These are phyloP conservation scores for Dynastes maya DNA, from an alignment of 2,888 invertebrate species.

Conservation along the genomic window DNA sequence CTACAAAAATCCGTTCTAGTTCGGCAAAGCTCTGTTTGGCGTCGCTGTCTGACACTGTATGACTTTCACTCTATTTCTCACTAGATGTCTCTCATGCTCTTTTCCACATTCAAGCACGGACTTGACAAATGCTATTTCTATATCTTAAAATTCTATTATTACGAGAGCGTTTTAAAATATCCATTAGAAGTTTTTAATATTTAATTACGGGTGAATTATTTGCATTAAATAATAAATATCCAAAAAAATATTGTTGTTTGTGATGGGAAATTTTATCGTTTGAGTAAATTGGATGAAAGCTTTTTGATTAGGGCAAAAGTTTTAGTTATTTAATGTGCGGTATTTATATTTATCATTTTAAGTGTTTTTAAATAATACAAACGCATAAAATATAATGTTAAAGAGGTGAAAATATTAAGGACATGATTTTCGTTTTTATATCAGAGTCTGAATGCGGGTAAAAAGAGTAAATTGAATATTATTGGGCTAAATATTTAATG, in stretches of 20 bases:
- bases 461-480: too few species aligned
- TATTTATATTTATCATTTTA: too few species aligned
- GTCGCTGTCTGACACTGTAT: background rate
- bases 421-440: conserved; percentile 11
- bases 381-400: too few species aligned
- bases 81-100: background rate
- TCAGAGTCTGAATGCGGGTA: background rate
- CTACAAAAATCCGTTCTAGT: background rate
- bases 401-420: background rate
- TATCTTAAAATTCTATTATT: background rate
- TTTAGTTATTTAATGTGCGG: too few species aligned
- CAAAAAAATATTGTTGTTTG: background rate
- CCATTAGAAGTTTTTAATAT: background rate
- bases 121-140: background rate
- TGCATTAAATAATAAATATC: background rate
- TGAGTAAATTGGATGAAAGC: too few species aligned
- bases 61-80: background rate
- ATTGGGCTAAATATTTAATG: too few species aligned
- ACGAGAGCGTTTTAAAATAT: background rate
- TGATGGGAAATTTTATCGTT: too few species aligned
- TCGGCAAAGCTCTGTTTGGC: background rate
- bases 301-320: too few species aligned
- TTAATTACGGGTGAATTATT: background rate
- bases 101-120: background rate
- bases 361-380: too few species aligned